Evolutionary conservation across 2,113 vertebrate species (phyloP).

Genomic region (Sterna hirundo): DNA sequence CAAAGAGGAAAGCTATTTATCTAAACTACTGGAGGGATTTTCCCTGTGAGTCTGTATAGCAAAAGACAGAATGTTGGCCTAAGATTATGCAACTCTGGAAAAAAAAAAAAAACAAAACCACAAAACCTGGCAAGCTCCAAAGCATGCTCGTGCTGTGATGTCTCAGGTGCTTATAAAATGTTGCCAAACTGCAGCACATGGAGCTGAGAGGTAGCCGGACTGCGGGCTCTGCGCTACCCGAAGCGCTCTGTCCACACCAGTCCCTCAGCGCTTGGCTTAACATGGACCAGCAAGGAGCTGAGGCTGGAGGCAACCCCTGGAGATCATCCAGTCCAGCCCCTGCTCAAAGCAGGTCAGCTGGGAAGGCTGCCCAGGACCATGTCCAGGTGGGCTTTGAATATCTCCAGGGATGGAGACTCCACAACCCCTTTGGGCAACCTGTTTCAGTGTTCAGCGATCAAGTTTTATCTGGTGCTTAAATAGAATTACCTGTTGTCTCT

Average conservation of each 20-base stretch:
- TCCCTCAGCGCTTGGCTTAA: fast-evolving
- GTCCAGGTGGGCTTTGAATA: neutral
- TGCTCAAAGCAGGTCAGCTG: neutral
- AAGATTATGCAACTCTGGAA: neutral
- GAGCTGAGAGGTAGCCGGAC: neutral
- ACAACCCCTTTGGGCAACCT: neutral
- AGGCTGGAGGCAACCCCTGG: neutral
- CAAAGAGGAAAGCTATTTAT: neutral
- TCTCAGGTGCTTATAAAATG: fast-evolving
- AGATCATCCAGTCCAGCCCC: neutral
- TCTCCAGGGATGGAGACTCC: neutral
- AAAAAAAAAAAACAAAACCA: neutral
- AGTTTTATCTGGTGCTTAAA: neutral
- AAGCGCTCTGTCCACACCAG: neutral
- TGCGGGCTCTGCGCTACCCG: neutral
- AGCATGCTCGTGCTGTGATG: neutral
- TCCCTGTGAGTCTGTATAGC: neutral
- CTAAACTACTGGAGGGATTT: neutral
- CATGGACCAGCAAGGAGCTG: fast-evolving
- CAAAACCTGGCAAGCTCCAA: neutral
- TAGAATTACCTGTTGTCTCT: neutral
- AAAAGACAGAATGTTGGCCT: neutral
- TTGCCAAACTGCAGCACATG: neutral
- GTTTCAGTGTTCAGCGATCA: neutral
- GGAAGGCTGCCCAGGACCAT: neutral